phyloP scores from a whole-genome alignment of 2,888 invertebrate species.

The Caenorhabditis macrosperma region DNA sequence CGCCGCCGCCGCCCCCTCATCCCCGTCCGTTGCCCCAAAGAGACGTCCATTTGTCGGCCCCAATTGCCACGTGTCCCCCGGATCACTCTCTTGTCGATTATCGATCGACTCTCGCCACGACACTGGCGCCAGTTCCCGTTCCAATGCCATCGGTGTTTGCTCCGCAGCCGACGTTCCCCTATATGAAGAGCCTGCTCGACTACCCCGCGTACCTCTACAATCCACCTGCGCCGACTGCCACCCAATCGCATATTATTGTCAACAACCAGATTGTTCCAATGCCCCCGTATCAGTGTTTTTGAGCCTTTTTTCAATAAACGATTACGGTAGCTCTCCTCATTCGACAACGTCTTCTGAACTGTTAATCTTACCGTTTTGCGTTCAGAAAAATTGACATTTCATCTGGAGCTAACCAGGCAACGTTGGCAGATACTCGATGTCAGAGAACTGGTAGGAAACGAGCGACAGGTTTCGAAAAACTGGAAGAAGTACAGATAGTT shows the following conservation, averaged over 20 bases:
- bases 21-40: conserved; percentile 3
- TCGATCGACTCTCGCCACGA: conserved; percentile 8
- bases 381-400: too few relatives aligned
- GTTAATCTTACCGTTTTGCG: too few relatives aligned
- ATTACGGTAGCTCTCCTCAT: too few relatives aligned
- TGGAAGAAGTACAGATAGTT: too few relatives aligned
- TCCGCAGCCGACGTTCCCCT: conserved; percentile 45
- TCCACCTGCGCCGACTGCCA: conserved; percentile 3
- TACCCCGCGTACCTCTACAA: conserved; percentile 62
- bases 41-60: neutral
- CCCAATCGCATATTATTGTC: conserved; percentile 43
- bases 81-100: conserved; percentile 51
- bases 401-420: too few relatives aligned
- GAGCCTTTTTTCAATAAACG: neutral
- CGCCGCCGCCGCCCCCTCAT: conserved; percentile 2
- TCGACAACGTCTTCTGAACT: too few relatives aligned
- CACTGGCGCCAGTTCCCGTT: conserved; percentile 23
- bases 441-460: too few relatives aligned
- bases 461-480: too few relatives aligned
- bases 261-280: conserved; percentile 44
- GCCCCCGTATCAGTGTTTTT: conserved; percentile 55
- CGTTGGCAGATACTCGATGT: too few relatives aligned
- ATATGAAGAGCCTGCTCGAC: conserved; percentile 64
- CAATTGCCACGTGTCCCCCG: conserved; percentile 34
- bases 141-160: conserved; percentile 31